Evolutionary conservation across 2,797 vertebrate species (phyloP).

Genomic region (Neosalanx taihuensis): DNA sequence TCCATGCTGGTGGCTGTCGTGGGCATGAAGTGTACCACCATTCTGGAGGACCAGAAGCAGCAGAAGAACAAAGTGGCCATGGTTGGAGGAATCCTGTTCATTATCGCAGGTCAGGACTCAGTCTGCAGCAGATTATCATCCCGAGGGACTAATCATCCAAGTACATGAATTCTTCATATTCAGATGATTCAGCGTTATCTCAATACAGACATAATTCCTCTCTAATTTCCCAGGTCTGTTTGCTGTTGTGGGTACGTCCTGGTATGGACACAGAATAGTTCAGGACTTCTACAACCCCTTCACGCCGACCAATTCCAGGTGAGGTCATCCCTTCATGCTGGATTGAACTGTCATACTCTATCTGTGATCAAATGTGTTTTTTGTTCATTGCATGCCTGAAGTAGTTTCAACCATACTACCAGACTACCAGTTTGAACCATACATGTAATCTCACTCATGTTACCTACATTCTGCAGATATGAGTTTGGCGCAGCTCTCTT

Average conservation of each 20-base stretch:
- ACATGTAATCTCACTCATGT: not conserved
- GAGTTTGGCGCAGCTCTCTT: constrained; percentile 93
- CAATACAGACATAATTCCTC: not conserved
- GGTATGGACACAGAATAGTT: constrained; percentile 72
- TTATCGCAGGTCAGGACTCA: constrained; percentile 77
- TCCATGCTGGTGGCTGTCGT: constrained; percentile 72
- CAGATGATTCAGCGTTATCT: too few relatives aligned
- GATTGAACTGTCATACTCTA: not conserved
- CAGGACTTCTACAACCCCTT: constrained; percentile 71
- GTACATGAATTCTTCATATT: not conserved
- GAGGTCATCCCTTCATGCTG: constrained; percentile 11
- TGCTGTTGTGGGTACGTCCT: constrained; percentile 68
- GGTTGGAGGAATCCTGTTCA: constrained; percentile 80
- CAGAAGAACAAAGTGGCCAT: constrained; percentile 88
- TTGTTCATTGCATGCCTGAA: not conserved
- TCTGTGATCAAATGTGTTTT: not conserved
- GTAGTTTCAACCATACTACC: not conserved
- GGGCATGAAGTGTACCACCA: constrained; percentile 94
- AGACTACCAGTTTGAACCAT: not conserved
- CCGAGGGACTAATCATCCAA: too few relatives aligned
- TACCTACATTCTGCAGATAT: constrained; percentile 68
- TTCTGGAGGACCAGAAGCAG: constrained; percentile 75
- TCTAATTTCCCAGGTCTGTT: constrained; percentile 55
- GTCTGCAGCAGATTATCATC: not conserved
- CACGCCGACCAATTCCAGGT: constrained; percentile 75